Evolutionary conservation across 2,888 invertebrate species (phyloP).

Genomic region (Bombyx huttoni): DNA sequence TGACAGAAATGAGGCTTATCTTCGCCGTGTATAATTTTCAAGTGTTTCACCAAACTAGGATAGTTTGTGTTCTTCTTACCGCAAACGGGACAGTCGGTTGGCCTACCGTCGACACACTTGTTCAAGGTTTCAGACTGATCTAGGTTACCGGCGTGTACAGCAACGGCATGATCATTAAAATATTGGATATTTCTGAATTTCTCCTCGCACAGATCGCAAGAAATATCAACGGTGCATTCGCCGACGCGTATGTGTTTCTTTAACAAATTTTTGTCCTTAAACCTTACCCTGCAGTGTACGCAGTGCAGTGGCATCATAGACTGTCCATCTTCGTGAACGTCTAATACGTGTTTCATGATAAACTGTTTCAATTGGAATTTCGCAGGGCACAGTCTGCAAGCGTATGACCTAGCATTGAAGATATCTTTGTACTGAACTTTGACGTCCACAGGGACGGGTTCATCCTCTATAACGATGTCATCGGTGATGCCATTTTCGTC

Average conservation of each 20-base stretch:
- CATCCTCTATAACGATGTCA: conserved; percentile 54
- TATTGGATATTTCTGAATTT: conserved; percentile 58
- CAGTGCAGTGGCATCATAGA: conserved; percentile 49
- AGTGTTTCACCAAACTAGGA: conserved; percentile 72
- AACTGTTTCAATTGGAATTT: conserved; percentile 67
- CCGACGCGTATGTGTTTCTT: conserved; percentile 66
- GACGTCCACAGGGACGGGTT: conserved; percentile 45
- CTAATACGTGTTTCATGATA: conserved; percentile 65
- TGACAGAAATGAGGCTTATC: conserved; percentile 71
- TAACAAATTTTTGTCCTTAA: conserved; percentile 54
- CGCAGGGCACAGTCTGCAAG: conserved; percentile 63
- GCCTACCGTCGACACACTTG: conserved; percentile 59
- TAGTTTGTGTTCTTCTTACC: conserved; percentile 69
- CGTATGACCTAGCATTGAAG: conserved; percentile 63
- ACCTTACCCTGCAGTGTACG: conserved; percentile 56
- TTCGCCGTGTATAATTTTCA: conserved; percentile 60
- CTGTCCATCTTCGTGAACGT: conserved; percentile 64
- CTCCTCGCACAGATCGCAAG: conserved; percentile 63
- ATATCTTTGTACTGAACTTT: conserved; percentile 64
- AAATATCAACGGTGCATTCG: conserved; percentile 73
- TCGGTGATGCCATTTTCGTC: conserved; percentile 63
- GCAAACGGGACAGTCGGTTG: conserved; percentile 69
- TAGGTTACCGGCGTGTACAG: conserved; percentile 53
- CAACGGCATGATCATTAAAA: conserved; percentile 62
- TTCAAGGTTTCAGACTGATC: conserved; percentile 49